A percentile compares a stretch with the other conserved stretches of the same genome.
Evolutionary conservation across 2,113 vertebrate species (phyloP).

Genomic region (Pterocles burchelli): DNA sequence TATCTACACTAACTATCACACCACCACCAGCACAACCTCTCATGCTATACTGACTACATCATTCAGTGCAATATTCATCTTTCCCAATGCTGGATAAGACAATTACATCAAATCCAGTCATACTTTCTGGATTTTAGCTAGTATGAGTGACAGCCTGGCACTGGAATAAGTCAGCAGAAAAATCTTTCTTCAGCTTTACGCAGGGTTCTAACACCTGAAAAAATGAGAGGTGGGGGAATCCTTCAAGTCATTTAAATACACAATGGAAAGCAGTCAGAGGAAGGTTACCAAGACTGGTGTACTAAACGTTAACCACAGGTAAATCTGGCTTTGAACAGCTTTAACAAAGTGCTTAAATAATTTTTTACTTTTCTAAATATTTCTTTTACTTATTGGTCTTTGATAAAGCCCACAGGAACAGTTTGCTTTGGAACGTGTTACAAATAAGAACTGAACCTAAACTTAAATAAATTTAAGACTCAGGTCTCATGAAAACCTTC

Average conservation of each 20-base stretch:
- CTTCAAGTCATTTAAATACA: not conserved
- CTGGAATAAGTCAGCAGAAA: not conserved
- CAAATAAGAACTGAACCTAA: not conserved
- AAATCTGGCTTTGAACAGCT: not conserved
- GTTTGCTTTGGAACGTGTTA: not conserved
- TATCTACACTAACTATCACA: not conserved
- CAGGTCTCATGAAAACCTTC: not conserved
- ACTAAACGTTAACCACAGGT: not conserved
- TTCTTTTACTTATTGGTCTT: not conserved
- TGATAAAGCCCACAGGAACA: not conserved
- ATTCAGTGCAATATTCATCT: not conserved
- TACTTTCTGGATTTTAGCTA: not conserved
- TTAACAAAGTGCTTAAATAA: not conserved
- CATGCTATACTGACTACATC: not conserved
- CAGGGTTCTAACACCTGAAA: not conserved
- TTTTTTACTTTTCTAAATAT: not conserved
- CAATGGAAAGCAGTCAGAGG: not conserved
- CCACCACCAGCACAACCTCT: not conserved
- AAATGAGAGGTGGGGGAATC: not conserved
- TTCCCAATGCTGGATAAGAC: not conserved
- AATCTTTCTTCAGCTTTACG: not conserved
- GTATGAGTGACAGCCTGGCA: not conserved
- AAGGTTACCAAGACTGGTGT: not conserved
- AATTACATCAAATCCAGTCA: not conserved
- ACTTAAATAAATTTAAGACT: not conserved